Conservation (phyloP, 2,113 vertebrate species). For the Formicarius rufipectus region DNA sequence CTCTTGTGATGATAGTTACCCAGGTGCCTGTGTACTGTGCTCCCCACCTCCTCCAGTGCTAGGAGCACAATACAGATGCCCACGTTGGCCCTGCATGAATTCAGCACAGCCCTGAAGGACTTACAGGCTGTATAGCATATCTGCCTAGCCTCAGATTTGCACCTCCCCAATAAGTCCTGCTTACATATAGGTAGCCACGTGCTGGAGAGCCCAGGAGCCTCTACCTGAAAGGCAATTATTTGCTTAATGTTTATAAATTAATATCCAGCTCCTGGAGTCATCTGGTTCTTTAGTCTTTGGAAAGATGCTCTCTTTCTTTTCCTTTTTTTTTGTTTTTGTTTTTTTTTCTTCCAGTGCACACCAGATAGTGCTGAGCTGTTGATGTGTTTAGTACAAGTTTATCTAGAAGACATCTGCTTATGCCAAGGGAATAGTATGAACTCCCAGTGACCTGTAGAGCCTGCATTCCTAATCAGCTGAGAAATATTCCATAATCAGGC, state of each 20-base stretch:
- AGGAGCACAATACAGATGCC: not conserved
- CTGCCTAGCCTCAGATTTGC: not conserved
- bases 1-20: not conserved
- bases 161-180: not conserved
- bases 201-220: slow-evolving; percentile 43
- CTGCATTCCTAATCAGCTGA: slow-evolving; percentile 59
- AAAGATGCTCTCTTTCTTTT: not conserved
- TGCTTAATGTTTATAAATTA: slow-evolving; percentile 43
- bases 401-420: slow-evolving; percentile 73
- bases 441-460: slow-evolving; percentile 55
- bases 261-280: slow-evolving; percentile 3
- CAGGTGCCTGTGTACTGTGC: fast-evolving
- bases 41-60: not conserved
- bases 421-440: slow-evolving; percentile 60
- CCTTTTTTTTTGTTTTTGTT: not conserved
- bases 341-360: not conserved
- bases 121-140: not conserved
- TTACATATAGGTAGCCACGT: not conserved
- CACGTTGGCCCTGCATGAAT: fast-evolving
- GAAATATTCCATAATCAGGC: slow-evolving; percentile 59
- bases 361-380: slow-evolving; percentile 52
- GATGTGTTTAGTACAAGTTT: slow-evolving; percentile 65
- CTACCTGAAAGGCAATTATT: slow-evolving; percentile 60
- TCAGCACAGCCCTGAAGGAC: not conserved
- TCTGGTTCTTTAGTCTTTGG: slow-evolving; percentile 44